Percentiles rank a stretch among this genome's conserved stretches.
Evolutionary conservation across 2,888 invertebrate species (phyloP).

Genomic region (Andrena camellia): DNA sequence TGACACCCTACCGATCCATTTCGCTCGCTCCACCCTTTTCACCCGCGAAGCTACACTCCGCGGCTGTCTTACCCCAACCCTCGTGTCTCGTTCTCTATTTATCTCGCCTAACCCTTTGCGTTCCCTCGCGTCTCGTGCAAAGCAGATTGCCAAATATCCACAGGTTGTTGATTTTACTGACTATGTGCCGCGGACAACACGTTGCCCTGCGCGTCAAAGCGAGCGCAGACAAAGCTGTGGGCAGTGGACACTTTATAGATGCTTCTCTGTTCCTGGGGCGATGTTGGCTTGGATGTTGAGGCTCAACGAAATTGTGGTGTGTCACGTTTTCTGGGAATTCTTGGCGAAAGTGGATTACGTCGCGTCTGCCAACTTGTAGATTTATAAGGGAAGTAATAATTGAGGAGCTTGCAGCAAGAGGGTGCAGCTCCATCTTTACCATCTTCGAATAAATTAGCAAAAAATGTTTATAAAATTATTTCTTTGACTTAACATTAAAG

Average conservation of each 20-base stretch:
- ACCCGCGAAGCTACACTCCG: conserved; percentile 23
- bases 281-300: neutral
- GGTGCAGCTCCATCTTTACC: no score
- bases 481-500: no score
- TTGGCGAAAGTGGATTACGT: no score
- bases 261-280: no score
- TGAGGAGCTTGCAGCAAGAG: no score
- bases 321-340: no score
- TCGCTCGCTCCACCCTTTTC: conserved; percentile 41
- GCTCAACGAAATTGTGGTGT: neutral
- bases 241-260: conserved; percentile 14
- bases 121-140: conserved; percentile 61
- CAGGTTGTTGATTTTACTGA: conserved; percentile 82
- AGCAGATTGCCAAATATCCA: conserved; percentile 83
- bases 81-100: conserved; percentile 2
- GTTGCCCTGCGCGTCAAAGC: conserved; percentile 59
- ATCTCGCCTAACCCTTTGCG: conserved; percentile 20
- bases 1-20: conserved; percentile 49
- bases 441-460: no score
- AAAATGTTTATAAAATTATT: no score
- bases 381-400: no score
- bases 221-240: conserved; percentile 29
- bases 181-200: conserved; percentile 65
- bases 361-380: no score
- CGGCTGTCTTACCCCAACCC: conserved; percentile 15